Conservation (phyloP, 2,113 vertebrate species). For the Anas platyrhynchos region DNA sequence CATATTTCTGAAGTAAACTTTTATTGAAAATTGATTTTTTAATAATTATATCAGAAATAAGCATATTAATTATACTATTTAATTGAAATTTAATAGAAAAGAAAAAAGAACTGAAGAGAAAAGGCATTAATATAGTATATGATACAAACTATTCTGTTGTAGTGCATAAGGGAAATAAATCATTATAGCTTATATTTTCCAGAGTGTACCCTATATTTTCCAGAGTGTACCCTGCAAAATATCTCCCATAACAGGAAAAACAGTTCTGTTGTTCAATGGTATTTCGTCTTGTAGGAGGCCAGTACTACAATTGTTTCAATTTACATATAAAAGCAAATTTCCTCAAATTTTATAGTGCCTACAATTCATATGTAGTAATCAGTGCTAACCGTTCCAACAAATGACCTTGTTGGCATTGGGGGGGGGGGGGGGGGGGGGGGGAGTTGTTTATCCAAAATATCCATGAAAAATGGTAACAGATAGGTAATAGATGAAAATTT, state of each 20-base stretch:
- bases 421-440: no score
- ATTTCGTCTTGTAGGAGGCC: neutral
- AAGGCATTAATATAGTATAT: neutral
- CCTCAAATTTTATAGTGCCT: neutral
- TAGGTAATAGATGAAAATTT: neutral
- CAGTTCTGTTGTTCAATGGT: neutral
- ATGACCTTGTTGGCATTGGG: neutral
- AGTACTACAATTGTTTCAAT: neutral
- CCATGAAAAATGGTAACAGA: neutral
- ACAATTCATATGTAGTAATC: neutral
- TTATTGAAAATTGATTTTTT: neutral
- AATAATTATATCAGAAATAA: neutral
- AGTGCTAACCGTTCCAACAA: neutral
- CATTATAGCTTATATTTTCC: neutral
- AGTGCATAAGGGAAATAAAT: neutral
- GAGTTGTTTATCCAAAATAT: neutral
- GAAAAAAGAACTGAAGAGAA: neutral
- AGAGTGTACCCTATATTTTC: neutral
- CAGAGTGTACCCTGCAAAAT: neutral
- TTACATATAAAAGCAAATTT: neutral
- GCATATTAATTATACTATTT: neutral
- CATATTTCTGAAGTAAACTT: neutral
- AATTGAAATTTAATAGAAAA: neutral
- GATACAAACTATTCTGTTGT: neutral
- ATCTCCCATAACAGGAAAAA: neutral